Conservation (phyloP, 2,888 invertebrate species). For the Cerceris rybyensis region DNA sequence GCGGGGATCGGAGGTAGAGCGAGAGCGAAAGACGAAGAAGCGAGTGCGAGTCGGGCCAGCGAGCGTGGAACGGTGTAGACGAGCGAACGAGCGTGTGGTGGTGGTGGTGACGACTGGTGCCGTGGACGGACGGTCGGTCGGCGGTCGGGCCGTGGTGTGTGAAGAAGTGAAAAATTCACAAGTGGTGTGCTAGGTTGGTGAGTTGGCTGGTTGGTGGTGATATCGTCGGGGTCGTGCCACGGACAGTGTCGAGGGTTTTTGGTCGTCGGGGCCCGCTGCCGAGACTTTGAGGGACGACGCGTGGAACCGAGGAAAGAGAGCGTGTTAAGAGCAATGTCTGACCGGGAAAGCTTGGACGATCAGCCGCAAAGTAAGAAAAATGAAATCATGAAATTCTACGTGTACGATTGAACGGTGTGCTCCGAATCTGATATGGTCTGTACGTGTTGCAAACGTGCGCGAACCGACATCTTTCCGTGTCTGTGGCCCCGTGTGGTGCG, state of each 20-base stretch:
- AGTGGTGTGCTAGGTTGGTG: slow-evolving; percentile 68
- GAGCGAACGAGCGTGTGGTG: slow-evolving; percentile 66
- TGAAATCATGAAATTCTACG: slow-evolving; percentile 12
- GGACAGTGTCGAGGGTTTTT: slow-evolving; percentile 58
- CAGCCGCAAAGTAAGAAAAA: slow-evolving; percentile 80
- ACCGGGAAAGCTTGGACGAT: slow-evolving; percentile 81
- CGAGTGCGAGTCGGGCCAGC: slow-evolving; percentile 63
- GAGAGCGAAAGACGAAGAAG: slow-evolving; percentile 58
- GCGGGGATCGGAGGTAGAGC: slow-evolving; percentile 50
- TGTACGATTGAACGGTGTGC: slow-evolving; percentile 12
- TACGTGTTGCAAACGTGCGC: slow-evolving; percentile 41
- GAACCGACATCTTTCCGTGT: slow-evolving; percentile 64
- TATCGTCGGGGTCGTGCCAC: slow-evolving; percentile 61
- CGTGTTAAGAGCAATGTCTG: slow-evolving; percentile 78
- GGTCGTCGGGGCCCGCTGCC: slow-evolving; percentile 51
- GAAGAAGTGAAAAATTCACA: slow-evolving; percentile 69
- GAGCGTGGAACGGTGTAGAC: slow-evolving; percentile 64
- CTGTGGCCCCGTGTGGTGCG: slow-evolving; percentile 55
- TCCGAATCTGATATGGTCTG: slow-evolving; percentile 4
- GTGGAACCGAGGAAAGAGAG: slow-evolving; percentile 63
- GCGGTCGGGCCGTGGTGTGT: slow-evolving; percentile 70
- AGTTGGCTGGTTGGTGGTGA: slow-evolving; percentile 61
- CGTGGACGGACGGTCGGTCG: slow-evolving; percentile 75
- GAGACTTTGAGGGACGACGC: slow-evolving; percentile 61
- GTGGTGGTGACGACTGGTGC: slow-evolving; percentile 75